phyloP scores from a whole-genome alignment of 1,140 invertebrate species.

The Ceratina australensis region DNA sequence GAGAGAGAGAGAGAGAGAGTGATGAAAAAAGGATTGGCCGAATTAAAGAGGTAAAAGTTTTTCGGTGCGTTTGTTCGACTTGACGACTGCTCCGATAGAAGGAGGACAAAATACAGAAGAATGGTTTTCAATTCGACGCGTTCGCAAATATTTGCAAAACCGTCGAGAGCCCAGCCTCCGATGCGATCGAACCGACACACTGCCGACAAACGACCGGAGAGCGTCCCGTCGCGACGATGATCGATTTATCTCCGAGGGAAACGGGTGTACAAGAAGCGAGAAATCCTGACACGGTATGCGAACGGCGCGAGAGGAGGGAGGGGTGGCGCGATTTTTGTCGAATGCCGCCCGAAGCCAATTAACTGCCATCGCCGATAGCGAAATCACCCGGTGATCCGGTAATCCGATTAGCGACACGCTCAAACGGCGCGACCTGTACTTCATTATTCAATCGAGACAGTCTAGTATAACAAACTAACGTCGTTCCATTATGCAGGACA shows the following conservation, averaged over 20 bases:
- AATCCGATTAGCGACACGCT: conserved; percentile 18
- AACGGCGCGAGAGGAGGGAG: too few relatives aligned
- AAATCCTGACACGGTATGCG: too few relatives aligned
- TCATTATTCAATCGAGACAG: conserved; percentile 15
- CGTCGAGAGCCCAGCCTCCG: not conserved
- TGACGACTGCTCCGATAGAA: not conserved
- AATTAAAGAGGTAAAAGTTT: not conserved
- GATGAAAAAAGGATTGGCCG: too few relatives aligned
- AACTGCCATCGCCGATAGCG: not conserved
- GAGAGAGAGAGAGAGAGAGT: too few relatives aligned
- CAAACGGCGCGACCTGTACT: not conserved
- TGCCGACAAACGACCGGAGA: not conserved
- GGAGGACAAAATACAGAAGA: conserved; percentile 20
- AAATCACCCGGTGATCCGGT: conserved; percentile 11
- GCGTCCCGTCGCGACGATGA: not conserved
- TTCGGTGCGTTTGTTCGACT: not conserved
- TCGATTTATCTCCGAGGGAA: conserved; percentile 21
- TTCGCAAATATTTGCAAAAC: conserved; percentile 34
- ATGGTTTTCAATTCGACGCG: conserved; percentile 32
- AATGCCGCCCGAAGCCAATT: not conserved
- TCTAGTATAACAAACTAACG: not conserved
- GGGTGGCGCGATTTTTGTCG: conserved; percentile 12
- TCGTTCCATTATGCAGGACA: not conserved
- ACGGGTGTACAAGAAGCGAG: too few relatives aligned
- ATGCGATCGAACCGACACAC: conserved; percentile 5